A percentile compares a stretch with the other conserved stretches of the same genome.
Conservation (phyloP, 2,888 invertebrate species). For the Nyleta sp. region DNA sequence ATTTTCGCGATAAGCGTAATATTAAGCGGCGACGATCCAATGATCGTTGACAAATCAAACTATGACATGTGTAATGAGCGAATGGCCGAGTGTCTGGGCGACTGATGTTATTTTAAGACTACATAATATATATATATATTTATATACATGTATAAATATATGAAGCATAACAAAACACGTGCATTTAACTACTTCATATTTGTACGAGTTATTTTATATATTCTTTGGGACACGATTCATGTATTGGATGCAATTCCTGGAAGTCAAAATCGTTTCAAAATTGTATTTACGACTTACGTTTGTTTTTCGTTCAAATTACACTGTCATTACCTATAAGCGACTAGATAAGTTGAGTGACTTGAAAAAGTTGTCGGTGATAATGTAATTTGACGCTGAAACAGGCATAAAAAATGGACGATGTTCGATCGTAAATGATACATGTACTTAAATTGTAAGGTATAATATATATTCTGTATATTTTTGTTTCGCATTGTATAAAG, state of each 20-base stretch:
- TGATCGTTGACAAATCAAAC: slow-evolving; percentile 38
- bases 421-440: slow-evolving; percentile 55
- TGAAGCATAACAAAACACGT: too few species aligned
- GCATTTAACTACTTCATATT: slow-evolving; percentile 51
- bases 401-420: slow-evolving; percentile 41
- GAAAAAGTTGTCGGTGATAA: too few species aligned
- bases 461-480: slow-evolving; percentile 52
- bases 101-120: slow-evolving; percentile 31
- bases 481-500: slow-evolving; percentile 56
- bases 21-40: slow-evolving; percentile 40
- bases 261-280: not conserved
- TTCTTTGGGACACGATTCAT: too few species aligned
- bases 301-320: too few species aligned
- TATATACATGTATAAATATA: slow-evolving; percentile 31
- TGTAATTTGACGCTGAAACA: too few species aligned
- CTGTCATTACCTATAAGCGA: too few species aligned
- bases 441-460: slow-evolving; percentile 62
- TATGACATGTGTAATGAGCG: not conserved
- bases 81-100: slow-evolving; percentile 12
- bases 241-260: not conserved
- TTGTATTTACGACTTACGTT: not conserved
- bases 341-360: slow-evolving; percentile 29
- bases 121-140: slow-evolving; percentile 42
- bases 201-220: too few species aligned
- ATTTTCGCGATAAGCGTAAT: slow-evolving; percentile 40